phyloP scores from a whole-genome alignment of 2,888 invertebrate genomes.

The Pantelozetes paolii region DNA sequence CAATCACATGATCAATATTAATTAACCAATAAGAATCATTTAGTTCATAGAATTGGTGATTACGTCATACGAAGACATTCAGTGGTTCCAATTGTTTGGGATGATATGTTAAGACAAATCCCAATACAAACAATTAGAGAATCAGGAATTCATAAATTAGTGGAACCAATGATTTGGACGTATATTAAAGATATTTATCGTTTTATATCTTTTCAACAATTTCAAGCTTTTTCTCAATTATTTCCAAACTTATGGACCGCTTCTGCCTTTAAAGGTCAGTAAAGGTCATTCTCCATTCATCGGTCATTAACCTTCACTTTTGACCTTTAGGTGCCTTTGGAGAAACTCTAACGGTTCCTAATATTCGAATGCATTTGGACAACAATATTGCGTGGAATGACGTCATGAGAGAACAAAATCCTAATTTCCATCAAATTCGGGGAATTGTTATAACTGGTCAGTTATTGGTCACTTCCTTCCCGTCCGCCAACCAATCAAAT shows the following conservation, averaged over 20 bases:
- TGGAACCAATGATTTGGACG: constrained; percentile 77
- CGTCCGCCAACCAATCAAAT: no score
- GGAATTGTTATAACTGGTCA: no score
- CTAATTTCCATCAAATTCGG: constrained; percentile 48
- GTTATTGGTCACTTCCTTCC: no score
- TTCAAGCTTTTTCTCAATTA: constrained; percentile 65
- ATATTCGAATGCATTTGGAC: constrained; percentile 64
- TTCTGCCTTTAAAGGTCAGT: constrained; percentile 64
- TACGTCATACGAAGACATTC: constrained; percentile 61
- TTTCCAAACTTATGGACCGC: constrained; percentile 69
- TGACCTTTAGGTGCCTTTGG: constrained; percentile 61
- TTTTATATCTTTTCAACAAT: constrained; percentile 55
- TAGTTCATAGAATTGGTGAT: constrained; percentile 56
- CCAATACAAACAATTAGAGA: constrained; percentile 61
- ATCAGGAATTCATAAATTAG: constrained; percentile 60
- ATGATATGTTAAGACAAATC: constrained; percentile 70
- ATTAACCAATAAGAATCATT: background rate
- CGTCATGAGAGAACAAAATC: constrained; percentile 47
- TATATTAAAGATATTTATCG: constrained; percentile 67
- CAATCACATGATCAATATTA: no score
- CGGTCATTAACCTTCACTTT: background rate
- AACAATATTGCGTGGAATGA: constrained; percentile 65
- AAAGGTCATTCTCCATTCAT: background rate
- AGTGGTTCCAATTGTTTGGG: constrained; percentile 68
- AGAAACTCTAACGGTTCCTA: constrained; percentile 65